Evolutionary conservation across 2,797 vertebrate genomes (phyloP).

Genomic region (Urophycis tenuis): DNA sequence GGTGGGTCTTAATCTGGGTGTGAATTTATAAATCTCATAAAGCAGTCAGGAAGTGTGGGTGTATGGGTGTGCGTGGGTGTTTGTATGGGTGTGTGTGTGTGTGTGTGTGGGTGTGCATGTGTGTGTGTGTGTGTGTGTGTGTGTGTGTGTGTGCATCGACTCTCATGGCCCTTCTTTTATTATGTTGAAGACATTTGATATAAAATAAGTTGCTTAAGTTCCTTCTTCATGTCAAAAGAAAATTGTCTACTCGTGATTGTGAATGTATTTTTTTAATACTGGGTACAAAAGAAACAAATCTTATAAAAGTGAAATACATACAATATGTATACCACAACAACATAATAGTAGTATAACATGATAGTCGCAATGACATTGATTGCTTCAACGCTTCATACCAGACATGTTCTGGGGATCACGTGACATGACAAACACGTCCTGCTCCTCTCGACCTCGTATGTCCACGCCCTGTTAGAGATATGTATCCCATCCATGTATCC

Average conservation of each 20-base stretch:
- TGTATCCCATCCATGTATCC: not conserved
- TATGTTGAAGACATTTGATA: not conserved
- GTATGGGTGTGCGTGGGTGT: not conserved
- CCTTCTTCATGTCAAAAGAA: constrained; percentile 5
- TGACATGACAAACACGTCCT: not conserved
- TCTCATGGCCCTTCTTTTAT: too few relatives aligned
- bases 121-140: too few relatives aligned
- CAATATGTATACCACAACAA: constrained; percentile 23
- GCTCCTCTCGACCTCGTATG: not conserved
- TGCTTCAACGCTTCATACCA: constrained; percentile 29
- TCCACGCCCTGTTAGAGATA: not conserved
- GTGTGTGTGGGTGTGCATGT: constrained; percentile 41
- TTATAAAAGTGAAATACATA: constrained; percentile 37
- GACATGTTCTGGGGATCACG: not conserved
- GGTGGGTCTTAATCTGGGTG: constrained; percentile 61
- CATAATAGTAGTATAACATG: constrained; percentile 18
- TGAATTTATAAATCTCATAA: constrained; percentile 69
- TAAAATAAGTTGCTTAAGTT: constrained; percentile 1
- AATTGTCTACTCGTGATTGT: not conserved
- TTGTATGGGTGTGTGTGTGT: too few relatives aligned
- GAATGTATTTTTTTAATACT: constrained; percentile 20
- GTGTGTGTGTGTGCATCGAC: constrained; percentile 29
- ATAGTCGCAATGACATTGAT: constrained; percentile 35
- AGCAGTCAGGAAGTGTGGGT: constrained; percentile 20
- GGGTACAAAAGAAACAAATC: constrained; percentile 31